phyloP scores from a whole-genome alignment of 2,797 vertebrate genomes.

The Tinamus major region DNA sequence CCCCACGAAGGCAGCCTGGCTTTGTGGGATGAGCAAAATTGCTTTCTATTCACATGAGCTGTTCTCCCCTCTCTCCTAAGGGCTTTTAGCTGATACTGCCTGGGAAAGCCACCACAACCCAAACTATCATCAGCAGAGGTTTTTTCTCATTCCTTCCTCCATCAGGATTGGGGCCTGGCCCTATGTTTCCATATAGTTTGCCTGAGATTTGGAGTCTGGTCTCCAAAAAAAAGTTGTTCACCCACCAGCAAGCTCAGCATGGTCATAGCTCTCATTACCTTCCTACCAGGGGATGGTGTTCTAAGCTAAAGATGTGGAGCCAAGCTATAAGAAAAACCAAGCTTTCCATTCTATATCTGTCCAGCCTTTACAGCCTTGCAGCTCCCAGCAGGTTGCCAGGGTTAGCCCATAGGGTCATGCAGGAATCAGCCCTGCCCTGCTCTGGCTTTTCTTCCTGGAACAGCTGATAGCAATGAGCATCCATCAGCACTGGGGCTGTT shows the following conservation, averaged over 20 bases:
- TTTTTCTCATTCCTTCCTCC: not conserved
- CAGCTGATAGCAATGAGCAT: not conserved
- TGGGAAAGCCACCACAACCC: not conserved
- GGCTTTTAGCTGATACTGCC: not conserved
- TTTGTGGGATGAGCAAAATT: not conserved
- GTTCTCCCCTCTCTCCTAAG: not conserved
- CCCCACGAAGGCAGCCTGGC: not conserved
- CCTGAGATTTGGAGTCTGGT: not conserved
- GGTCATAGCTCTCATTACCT: not conserved
- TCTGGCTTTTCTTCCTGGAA: rapidly evolving
- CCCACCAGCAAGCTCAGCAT: not conserved
- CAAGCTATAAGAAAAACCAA: not conserved
- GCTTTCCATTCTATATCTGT: not conserved
- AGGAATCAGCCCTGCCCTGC: not conserved
- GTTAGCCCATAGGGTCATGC: not conserved
- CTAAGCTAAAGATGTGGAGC: not conserved
- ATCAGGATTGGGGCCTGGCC: not conserved
- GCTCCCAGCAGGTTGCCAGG: not conserved
- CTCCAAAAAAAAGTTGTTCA: not conserved
- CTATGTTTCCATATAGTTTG: not conserved
- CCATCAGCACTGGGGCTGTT: rapidly evolving
- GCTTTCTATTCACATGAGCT: not conserved
- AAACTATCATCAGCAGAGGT: not conserved
- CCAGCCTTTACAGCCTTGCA: not conserved
- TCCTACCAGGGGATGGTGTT: not conserved